Percentiles rank a stretch among this genome's conserved stretches.
Conservation (phyloP, 2,888 invertebrate genomes). For the Drosophila anomalata region DNA sequence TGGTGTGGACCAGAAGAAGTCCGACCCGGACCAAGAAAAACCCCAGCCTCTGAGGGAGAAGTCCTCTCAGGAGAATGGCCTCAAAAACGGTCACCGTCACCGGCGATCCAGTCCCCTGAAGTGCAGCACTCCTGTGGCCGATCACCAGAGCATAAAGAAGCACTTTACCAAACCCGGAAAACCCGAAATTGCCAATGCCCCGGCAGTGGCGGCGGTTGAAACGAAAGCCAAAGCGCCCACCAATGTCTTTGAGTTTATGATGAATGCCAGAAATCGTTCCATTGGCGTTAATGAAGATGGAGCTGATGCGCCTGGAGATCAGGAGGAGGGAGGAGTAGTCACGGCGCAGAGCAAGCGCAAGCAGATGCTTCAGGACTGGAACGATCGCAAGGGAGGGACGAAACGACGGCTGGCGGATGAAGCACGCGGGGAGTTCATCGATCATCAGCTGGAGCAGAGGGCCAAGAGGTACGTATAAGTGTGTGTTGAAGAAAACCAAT, state of each 20-base stretch:
- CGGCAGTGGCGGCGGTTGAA: not conserved
- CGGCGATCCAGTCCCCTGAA: slow-evolving; percentile 68
- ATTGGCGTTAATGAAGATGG: slow-evolving; percentile 88
- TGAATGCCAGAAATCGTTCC: slow-evolving; percentile 87
- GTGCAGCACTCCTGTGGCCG: slow-evolving; percentile 40
- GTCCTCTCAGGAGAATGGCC: slow-evolving; percentile 62
- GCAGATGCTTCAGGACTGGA: slow-evolving; percentile 86
- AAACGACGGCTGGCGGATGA: slow-evolving; percentile 86
- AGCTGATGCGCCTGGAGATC: slow-evolving; percentile 60
- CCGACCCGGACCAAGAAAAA: slow-evolving; percentile 24
- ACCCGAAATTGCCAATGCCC: slow-evolving; percentile 8
- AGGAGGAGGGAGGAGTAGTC: not conserved
- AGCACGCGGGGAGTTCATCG: slow-evolving; percentile 86
- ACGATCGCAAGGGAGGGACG: slow-evolving; percentile 87
- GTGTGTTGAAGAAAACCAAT: not conserved
- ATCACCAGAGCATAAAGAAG: slow-evolving; percentile 43
- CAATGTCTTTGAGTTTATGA: slow-evolving; percentile 88
- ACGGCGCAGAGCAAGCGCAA: slow-evolving; percentile 83
- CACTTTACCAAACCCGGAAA: slow-evolving; percentile 45
- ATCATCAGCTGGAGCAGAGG: slow-evolving; percentile 86
- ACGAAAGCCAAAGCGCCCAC: slow-evolving; percentile 56
- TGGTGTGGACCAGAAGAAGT: slow-evolving; percentile 28
- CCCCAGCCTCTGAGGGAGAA: slow-evolving; percentile 49
- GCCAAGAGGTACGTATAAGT: slow-evolving; percentile 84
- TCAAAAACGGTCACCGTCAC: slow-evolving; percentile 24